phyloP scores from a whole-genome alignment of 2,797 vertebrate genomes.

The Thalassophryne amazonica region DNA sequence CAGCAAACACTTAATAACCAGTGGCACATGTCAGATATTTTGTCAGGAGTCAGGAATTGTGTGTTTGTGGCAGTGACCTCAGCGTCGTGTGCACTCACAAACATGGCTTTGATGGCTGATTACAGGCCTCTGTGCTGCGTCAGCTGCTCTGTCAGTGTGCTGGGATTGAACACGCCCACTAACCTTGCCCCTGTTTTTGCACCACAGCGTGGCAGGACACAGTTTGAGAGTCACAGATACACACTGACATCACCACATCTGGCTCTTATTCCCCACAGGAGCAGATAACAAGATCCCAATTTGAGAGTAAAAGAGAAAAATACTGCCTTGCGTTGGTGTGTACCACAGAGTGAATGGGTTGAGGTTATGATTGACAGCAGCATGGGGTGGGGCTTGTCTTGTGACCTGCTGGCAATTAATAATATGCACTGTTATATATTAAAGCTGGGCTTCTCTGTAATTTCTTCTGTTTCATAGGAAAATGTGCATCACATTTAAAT shows the following conservation, averaged over 20 bases:
- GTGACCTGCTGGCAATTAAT: too few species aligned
- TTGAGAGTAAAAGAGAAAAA: slow-evolving; percentile 16
- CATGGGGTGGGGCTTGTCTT: too few species aligned
- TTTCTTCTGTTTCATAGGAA: too few species aligned
- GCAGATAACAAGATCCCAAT: slow-evolving; percentile 32
- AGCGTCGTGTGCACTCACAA: slow-evolving; percentile 4
- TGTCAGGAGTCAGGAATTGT: slow-evolving; percentile 23
- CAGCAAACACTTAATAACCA: slow-evolving; percentile 5
- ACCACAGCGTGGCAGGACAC: slow-evolving; percentile 31
- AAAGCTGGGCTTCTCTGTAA: too few species aligned
- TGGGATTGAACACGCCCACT: slow-evolving; percentile 43
- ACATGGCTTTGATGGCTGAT: slow-evolving; percentile 27
- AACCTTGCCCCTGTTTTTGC: slow-evolving; percentile 19
- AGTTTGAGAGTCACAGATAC: slow-evolving; percentile 32
- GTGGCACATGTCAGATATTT: slow-evolving; percentile 26
- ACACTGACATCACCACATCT: slow-evolving; percentile 74
- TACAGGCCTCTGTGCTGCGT: slow-evolving; percentile 46
- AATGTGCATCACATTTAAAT: too few species aligned
- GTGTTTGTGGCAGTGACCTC: slow-evolving; percentile 5
- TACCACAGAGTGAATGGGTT: neutral
- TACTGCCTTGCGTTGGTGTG: neutral
- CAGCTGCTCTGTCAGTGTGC: slow-evolving; percentile 23
- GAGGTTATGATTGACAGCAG: too few species aligned
- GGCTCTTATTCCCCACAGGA: slow-evolving; percentile 54
- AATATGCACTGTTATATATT: too few species aligned